Evolutionary conservation across 2,797 vertebrate species (phyloP).

Genomic region (Falco columbarius): DNA sequence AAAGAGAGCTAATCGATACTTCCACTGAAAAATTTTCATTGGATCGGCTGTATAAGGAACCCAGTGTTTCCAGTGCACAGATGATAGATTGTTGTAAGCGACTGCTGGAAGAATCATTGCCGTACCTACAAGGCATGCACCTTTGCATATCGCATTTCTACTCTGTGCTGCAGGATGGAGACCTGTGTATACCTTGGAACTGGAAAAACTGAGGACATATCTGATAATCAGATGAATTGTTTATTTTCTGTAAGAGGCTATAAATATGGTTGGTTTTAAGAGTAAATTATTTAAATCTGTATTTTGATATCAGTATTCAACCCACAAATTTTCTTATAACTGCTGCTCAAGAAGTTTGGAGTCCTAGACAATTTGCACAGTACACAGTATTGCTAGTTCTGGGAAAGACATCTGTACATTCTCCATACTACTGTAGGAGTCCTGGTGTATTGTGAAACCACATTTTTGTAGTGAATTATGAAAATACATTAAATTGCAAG

Average conservation of each 20-base stretch:
- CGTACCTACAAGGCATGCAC: constrained; percentile 85
- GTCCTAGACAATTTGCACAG: constrained; percentile 39
- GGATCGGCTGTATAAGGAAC: constrained; percentile 88
- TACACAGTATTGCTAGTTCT: background rate
- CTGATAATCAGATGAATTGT: constrained; percentile 46
- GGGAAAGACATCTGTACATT: background rate
- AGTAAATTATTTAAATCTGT: constrained; percentile 68
- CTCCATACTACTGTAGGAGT: background rate
- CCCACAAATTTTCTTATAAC: constrained; percentile 9
- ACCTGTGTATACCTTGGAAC: constrained; percentile 95
- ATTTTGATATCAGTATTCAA: constrained; percentile 57
- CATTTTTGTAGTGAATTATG: constrained; percentile 34
- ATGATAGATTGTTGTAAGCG: constrained; percentile 91
- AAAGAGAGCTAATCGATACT: constrained; percentile 78
- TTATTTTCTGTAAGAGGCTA: constrained; percentile 58
- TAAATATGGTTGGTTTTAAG: constrained; percentile 45
- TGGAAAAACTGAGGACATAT: constrained; percentile 84
- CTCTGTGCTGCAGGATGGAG: constrained; percentile 94
- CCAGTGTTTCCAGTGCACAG: constrained; percentile 86
- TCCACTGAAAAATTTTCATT: constrained; percentile 84
- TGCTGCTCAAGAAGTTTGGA: constrained; percentile 45
- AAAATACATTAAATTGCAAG: constrained; percentile 33
- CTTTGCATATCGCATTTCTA: constrained; percentile 92
- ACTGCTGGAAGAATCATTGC: constrained; percentile 81
- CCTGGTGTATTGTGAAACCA: background rate